These are phyloP conservation scores for Achatina immaculata DNA, from an alignment of 1,140 invertebrate species.

Conservation along the genomic window DNA sequence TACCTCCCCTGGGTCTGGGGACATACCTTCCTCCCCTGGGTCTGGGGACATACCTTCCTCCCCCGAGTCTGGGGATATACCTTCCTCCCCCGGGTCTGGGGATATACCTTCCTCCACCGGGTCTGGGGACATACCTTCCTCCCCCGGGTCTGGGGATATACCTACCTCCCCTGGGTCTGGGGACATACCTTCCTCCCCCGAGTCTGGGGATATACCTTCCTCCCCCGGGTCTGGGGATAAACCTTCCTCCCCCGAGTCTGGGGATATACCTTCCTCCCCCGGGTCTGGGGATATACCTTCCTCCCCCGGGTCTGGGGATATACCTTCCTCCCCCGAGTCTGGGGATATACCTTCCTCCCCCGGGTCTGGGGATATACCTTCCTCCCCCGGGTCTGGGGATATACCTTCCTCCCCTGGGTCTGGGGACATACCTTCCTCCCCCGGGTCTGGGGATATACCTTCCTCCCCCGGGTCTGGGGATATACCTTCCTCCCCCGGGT, in stretches of 20 bases:
- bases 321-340: neutral
- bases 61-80: neutral
- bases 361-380: neutral
- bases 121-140: neutral
- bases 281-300: neutral
- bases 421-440: neutral
- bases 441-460: neutral
- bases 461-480: neutral
- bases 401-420: neutral
- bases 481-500: neutral
- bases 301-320: neutral
- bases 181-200: too few species aligned
- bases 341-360: neutral
- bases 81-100: neutral
- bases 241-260: neutral
- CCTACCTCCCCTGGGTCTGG: neutral
- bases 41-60: conserved; percentile 6
- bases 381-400: neutral
- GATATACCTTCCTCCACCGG: neutral
- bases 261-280: neutral
- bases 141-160: neutral
- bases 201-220: too few species aligned
- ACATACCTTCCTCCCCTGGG: neutral
- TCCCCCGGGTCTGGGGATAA: neutral
- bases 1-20: conserved; percentile 3